A percentile compares a stretch with the other conserved stretches of the same genome.
phyloP scores from a whole-genome alignment of 1,140 invertebrate genomes.

The Cylas formicarius region DNA sequence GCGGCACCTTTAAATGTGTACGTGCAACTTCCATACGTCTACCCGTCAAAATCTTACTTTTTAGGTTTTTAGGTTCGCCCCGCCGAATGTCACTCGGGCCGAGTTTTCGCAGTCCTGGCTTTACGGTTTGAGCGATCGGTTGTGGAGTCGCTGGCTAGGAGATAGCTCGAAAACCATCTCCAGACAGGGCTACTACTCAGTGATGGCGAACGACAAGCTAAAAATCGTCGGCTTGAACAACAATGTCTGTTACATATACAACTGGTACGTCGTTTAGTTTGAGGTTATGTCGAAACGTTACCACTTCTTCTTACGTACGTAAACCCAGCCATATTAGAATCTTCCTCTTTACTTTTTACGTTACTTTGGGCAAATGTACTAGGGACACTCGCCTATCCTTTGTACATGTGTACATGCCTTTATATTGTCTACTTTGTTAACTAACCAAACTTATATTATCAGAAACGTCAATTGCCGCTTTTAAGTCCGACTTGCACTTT shows the following conservation, averaged over 20 bases:
- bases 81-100: conserved; percentile 6
- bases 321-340: no score
- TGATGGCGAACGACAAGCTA: conserved; percentile 54
- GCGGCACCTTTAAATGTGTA: conserved; percentile 77
- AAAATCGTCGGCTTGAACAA: conserved; percentile 66
- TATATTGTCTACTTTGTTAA: no score
- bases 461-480: no score
- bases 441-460: no score
- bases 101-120: conserved; percentile 49
- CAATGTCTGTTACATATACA: conserved; percentile 63
- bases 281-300: background rate
- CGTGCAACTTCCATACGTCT: conserved; percentile 8
- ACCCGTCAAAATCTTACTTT: background rate
- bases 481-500: no score
- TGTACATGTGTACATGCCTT: no score
- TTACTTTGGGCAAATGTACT: no score
- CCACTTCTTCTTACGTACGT: no score
- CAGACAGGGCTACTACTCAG: conserved; percentile 63
- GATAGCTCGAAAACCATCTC: conserved; percentile 53
- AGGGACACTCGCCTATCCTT: no score
- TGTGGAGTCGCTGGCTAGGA: conserved; percentile 56
- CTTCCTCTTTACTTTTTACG: no score
- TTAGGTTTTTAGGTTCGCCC: conserved; percentile 17
- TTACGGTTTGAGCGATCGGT: conserved; percentile 55
- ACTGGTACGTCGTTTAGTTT: conserved; percentile 52